Percentiles rank a stretch among this genome's conserved stretches.
phyloP scores from a whole-genome alignment of 2,797 vertebrate genomes.

The Gobio occitaniae region DNA sequence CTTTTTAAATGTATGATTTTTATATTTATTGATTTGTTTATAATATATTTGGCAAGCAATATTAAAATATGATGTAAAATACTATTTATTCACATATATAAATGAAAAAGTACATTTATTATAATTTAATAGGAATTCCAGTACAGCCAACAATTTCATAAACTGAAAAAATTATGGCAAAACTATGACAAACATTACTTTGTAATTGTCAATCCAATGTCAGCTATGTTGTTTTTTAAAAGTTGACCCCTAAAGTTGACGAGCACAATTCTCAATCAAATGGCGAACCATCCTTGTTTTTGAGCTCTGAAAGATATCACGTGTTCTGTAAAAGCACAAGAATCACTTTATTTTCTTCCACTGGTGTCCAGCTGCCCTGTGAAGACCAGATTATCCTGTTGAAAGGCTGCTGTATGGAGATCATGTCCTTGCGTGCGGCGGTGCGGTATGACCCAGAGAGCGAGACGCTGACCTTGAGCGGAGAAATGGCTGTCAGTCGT shows the following conservation, averaged over 20 bases:
- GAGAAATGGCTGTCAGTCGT: conserved; percentile 87
- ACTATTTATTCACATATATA: no score
- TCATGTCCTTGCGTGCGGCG: conserved; percentile 88
- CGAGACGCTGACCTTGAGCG: conserved; percentile 86
- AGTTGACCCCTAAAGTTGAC: neutral
- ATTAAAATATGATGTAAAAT: neutral
- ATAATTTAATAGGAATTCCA: neutral
- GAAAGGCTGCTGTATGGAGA: conserved; percentile 92
- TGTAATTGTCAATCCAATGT: neutral
- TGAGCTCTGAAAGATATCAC: neutral
- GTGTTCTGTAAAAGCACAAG: neutral
- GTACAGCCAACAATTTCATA: neutral
- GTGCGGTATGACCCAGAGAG: conserved; percentile 89
- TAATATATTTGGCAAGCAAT: neutral
- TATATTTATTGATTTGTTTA: neutral
- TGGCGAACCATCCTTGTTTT: neutral
- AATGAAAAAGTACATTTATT: neutral
- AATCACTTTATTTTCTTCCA: neutral
- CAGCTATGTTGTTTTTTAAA: neutral
- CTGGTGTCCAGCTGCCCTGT: conserved; percentile 77
- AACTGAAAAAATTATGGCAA: neutral
- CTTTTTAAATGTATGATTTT: neutral
- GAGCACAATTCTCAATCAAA: neutral
- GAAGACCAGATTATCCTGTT: conserved; percentile 92
- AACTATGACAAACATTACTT: neutral